Evolutionary conservation across 2,113 vertebrate species (phyloP), one percentile per base, ranked within the genome.

Genomic region (Acrocephalus arundinaceus): DNA sequence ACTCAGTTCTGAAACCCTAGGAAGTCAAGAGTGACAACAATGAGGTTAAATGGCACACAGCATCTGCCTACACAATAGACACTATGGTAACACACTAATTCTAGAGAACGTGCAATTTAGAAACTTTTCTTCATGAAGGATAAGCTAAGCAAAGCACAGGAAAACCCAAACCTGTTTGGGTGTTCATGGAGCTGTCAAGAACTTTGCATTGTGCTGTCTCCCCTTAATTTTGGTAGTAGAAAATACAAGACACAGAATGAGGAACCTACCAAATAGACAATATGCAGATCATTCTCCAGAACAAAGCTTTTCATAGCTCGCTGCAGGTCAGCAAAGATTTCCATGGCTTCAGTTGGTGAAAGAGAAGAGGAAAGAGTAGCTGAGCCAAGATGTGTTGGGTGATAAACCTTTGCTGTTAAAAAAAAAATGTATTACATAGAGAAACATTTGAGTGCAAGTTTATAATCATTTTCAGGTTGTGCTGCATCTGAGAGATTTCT

Each of bases 221-320:
- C 67, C 43, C 24, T 55, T 52, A 41, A 15, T 23, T 89, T 65
- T 37, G 57, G 18, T 18, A 86, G 37, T 8, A 55, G n/a, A 66
- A 95, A 62, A 67, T 35, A 71, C 8, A 77, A 84, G 59, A 55
- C 21, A 39, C 13, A 49, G 17, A 91, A 90, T 22, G 43, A 66
- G 48, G 37, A 95, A 93, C 97, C 80, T 98, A 99, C 99, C 98
- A 99, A 97, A 97, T 99, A 99, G 35, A 99, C 98, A 79, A 99
- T 98, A 95, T 99, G 99, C 72, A 99, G 97, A 94, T 99, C 99
- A 83, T 99, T 99, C 97, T 99, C 99, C 90, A 99, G 97, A 67
- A 99, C 99, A 97, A 99, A 99, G 55, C 99, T 98, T 96, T 99
- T 99, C 99, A 99, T 99, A 76, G 99, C 99, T 96, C 98, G 98